Percentiles rank a stretch among this genome's conserved stretches.
These are phyloP conservation scores for Strigamia crassipes DNA, from an alignment of 2,888 invertebrate species.

Conservation along the genomic window DNA sequence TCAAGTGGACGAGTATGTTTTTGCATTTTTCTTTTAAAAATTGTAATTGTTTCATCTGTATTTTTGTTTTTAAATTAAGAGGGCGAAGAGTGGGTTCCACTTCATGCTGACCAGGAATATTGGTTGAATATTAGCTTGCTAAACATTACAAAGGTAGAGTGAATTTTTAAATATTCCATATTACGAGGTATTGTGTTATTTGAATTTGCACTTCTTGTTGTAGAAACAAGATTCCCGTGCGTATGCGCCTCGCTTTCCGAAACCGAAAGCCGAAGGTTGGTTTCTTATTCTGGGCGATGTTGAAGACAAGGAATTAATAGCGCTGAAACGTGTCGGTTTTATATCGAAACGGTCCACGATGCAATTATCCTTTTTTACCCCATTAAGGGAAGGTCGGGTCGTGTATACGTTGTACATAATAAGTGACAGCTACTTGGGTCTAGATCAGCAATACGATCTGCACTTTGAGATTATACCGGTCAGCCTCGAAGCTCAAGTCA, in stretches of 20 bases:
- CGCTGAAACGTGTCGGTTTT: constrained; percentile 72
- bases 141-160: constrained; percentile 54
- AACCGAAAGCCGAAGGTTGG: constrained; percentile 96
- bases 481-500: constrained; percentile 47
- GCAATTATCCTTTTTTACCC: constrained; percentile 68
- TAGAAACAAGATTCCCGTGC: constrained; percentile 59
- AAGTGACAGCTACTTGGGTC: constrained; percentile 89
- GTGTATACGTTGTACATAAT: constrained; percentile 81
- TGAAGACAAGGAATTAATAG: constrained; percentile 73
- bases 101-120: constrained; percentile 76
- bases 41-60: no score
- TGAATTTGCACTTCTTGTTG: neutral
- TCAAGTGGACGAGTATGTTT: constrained; percentile 10
- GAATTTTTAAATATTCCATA: neutral
- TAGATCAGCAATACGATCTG: constrained; percentile 84
- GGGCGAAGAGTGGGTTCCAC: constrained; percentile 64
- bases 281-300: constrained; percentile 80
- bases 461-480: constrained; percentile 56
- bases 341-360: constrained; percentile 57
- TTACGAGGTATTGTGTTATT: neutral
- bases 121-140: constrained; percentile 65
- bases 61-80: constrained; percentile 15
- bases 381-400: constrained; percentile 67
- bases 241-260: constrained; percentile 84
- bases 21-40: no score